Conservation (phyloP, 1,140 invertebrate genomes). For the Drosophila truncata region DNA sequence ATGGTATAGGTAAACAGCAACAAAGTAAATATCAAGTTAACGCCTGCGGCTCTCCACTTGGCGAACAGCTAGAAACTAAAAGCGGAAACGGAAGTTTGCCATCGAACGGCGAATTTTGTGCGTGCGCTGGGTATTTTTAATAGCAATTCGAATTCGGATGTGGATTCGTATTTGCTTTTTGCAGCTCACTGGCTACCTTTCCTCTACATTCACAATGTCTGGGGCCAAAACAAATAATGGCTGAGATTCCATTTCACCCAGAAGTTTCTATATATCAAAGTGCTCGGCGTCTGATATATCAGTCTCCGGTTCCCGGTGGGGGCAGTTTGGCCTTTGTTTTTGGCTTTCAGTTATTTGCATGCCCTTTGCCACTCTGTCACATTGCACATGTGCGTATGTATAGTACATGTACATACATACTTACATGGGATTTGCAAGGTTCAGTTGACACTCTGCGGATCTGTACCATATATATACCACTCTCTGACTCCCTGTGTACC, state of each 20-base stretch:
- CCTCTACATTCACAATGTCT: conserved; percentile 32
- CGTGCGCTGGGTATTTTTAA: conserved; percentile 61
- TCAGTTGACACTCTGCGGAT: conserved; percentile 43
- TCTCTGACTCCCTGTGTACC: not conserved
- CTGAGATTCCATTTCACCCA: conserved; percentile 49
- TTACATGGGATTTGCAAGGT: conserved; percentile 1
- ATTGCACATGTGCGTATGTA: not conserved
- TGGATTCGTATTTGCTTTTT: conserved; percentile 48
- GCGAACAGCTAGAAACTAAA: conserved; percentile 69
- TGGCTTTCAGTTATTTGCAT: conserved; percentile 53
- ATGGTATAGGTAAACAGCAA: conserved; percentile 75
- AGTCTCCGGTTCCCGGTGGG: conserved; percentile 22
- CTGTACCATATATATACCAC: conserved; percentile 7
- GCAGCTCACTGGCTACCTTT: conserved; percentile 52
- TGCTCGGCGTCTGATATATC: conserved; percentile 46
- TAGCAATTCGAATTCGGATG: conserved; percentile 33
- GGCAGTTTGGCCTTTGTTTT: conserved; percentile 42
- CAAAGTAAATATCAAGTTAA: conserved; percentile 83
- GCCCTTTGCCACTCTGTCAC: conserved; percentile 38
- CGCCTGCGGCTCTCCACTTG: conserved; percentile 72
- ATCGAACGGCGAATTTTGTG: conserved; percentile 61
- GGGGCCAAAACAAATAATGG: conserved; percentile 54
- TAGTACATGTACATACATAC: not conserved
- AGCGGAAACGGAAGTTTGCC: conserved; percentile 80
- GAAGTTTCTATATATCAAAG: conserved; percentile 53